Conservation (phyloP, 2,888 invertebrate species). For the Adineta ricciae region DNA sequence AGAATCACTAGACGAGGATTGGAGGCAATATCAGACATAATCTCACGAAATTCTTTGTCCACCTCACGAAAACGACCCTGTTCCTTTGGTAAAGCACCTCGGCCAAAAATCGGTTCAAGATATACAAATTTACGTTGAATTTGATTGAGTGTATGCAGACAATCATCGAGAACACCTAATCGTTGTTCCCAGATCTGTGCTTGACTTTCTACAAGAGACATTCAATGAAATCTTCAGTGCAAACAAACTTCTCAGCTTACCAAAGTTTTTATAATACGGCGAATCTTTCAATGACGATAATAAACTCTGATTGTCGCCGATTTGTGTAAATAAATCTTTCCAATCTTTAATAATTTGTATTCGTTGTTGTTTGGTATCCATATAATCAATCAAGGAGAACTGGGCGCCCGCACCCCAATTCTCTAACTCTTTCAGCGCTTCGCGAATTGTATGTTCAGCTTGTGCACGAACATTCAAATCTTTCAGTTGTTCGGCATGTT, state of each 20-base stretch:
- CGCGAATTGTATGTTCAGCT: constrained; percentile 82
- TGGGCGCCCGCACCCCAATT: constrained; percentile 80
- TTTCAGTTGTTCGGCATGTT: constrained; percentile 58
- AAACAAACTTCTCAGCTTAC: background rate
- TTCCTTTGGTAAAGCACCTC: constrained; percentile 66
- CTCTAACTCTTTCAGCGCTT: constrained; percentile 82
- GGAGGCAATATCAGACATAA: constrained; percentile 67
- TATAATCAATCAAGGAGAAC: constrained; percentile 64
- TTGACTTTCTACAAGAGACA: constrained; percentile 56
- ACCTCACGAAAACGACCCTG: constrained; percentile 68
- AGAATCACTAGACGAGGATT: constrained; percentile 69
- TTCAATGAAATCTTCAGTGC: background rate
- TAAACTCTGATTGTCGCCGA: constrained; percentile 71
- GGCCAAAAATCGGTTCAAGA: constrained; percentile 84
- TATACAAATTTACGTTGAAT: constrained; percentile 91
- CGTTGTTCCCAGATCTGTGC: constrained; percentile 70
- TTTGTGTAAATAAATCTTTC: constrained; percentile 75
- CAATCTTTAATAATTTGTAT: constrained; percentile 77
- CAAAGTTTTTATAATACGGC: constrained; percentile 67
- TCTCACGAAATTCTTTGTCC: constrained; percentile 73
- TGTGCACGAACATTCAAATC: constrained; percentile 69
- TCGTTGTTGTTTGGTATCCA: constrained; percentile 61
- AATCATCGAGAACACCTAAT: constrained; percentile 66
- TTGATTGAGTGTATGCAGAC: constrained; percentile 65
- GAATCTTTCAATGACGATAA: constrained; percentile 73